A percentile compares a stretch with the other conserved stretches of the same genome.
phyloP scores from a whole-genome alignment of 2,797 vertebrate genomes.

The Sandelia bainsii region DNA sequence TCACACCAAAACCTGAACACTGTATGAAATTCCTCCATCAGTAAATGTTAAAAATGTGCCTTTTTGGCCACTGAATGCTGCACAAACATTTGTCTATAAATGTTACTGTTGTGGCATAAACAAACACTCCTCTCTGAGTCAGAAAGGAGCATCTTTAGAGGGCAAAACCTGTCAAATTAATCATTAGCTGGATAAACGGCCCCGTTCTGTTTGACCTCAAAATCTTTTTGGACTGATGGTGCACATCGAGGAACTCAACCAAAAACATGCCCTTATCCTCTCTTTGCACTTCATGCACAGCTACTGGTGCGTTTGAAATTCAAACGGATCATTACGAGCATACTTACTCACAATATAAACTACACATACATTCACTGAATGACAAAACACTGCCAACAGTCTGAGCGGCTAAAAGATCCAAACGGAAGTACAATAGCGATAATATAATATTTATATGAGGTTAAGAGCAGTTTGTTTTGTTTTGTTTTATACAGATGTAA shows the following conservation, averaged over 20 bases:
- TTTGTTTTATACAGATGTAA: neutral
- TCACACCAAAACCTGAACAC: slow-evolving; percentile 42
- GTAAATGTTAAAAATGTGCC: slow-evolving; percentile 21
- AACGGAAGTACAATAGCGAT: neutral
- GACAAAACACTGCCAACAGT: slow-evolving; percentile 26
- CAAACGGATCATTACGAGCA: slow-evolving; percentile 73
- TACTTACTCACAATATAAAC: slow-evolving; percentile 51
- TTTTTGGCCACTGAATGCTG: slow-evolving; percentile 30
- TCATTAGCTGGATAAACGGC: slow-evolving; percentile 71
- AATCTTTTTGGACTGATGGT: slow-evolving; percentile 80
- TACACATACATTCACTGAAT: slow-evolving; percentile 50
- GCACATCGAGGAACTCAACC: slow-evolving; percentile 77
- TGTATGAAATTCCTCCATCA: slow-evolving; percentile 46
- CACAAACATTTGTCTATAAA: slow-evolving; percentile 66
- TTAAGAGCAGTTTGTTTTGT: neutral
- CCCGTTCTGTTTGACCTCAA: slow-evolving; percentile 73
- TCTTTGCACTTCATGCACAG: slow-evolving; percentile 83
- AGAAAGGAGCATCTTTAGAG: slow-evolving; percentile 63
- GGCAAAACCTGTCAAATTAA: slow-evolving; percentile 73
- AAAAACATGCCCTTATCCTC: slow-evolving; percentile 78
- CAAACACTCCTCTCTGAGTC: slow-evolving; percentile 51
- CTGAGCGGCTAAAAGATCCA: slow-evolving; percentile 6
- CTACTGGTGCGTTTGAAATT: slow-evolving; percentile 79
- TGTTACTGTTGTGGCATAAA: slow-evolving; percentile 52
- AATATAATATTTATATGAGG: neutral